These are phyloP conservation scores for Presbytis comata DNA, from an alignment of 2,797 vertebrate genomes.

Conservation along the genomic window DNA sequence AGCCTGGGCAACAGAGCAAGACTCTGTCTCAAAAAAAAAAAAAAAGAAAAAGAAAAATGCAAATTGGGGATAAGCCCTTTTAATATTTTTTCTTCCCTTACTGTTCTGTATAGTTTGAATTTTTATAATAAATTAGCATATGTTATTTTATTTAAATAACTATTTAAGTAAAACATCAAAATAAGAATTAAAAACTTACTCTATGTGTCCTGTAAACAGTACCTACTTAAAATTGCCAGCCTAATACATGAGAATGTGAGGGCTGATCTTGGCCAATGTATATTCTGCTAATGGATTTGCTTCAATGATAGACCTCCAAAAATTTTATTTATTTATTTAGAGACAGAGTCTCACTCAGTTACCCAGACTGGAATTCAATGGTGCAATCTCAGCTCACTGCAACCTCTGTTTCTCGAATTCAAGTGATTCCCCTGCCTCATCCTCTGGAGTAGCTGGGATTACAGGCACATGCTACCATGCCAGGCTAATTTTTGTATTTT, in stretches of 20 bases:
- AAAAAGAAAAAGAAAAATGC: neutral
- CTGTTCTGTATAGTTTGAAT: neutral
- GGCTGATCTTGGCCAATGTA: neutral
- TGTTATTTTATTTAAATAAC: neutral
- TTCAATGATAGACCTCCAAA: neutral
- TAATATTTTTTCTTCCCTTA: neutral
- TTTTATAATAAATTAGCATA: neutral
- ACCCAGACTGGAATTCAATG: neutral
- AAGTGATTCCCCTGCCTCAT: neutral
- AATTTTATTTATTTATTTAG: neutral
- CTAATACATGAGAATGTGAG: neutral
- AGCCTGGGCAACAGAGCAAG: no score
- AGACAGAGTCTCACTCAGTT: neutral
- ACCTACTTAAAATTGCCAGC: neutral
- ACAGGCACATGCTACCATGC: neutral
- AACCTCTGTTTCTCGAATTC: neutral
- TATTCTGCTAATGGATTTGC: neutral
- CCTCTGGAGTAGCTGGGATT: neutral
- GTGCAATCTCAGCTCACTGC: accelerated
- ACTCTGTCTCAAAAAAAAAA: no score
- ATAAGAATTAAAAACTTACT: neutral
- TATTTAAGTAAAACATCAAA: neutral
- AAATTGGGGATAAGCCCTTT: neutral
- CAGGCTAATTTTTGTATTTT: neutral
- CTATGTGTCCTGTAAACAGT: neutral